Conservation (phyloP, 2,113 vertebrate genomes). For the Triplophysa tibetana region DNA sequence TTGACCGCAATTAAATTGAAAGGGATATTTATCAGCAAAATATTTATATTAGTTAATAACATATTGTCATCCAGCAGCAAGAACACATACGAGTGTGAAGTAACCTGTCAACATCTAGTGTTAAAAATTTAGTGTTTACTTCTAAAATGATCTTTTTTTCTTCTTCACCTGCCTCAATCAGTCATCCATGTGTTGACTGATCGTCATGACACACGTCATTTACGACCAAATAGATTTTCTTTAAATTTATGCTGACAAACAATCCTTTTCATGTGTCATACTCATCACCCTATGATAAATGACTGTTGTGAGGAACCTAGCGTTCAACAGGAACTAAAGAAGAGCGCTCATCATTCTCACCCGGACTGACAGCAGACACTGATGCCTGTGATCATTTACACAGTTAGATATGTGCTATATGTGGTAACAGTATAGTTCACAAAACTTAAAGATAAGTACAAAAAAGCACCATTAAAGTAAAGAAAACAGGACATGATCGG, state of each 20-base stretch:
- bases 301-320: not conserved
- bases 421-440: too few relatives aligned
- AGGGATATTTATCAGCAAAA: too few relatives aligned
- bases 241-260: conserved; percentile 33
- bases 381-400: conserved; percentile 30
- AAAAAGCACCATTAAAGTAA: too few relatives aligned
- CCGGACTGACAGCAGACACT: conserved; percentile 19
- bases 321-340: not conserved
- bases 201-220: conserved; percentile 24
- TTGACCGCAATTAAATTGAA: too few relatives aligned
- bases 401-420: not conserved
- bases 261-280: conserved; percentile 1
- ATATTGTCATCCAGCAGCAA: too few relatives aligned
- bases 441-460: too few relatives aligned
- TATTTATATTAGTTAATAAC: too few relatives aligned
- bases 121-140: too few relatives aligned
- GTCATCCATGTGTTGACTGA: not conserved
- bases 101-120: too few relatives aligned
- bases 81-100: too few relatives aligned
- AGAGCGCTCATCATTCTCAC: conserved; percentile 27
- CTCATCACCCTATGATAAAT: conserved; percentile 28
- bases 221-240: conserved; percentile 36
- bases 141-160: too few relatives aligned
- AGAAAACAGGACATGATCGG: too few relatives aligned
- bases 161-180: not conserved